These are phyloP conservation scores for Allolobophora icterica DNA, from an alignment of 2,888 invertebrate genomes.

Conservation along the genomic window DNA sequence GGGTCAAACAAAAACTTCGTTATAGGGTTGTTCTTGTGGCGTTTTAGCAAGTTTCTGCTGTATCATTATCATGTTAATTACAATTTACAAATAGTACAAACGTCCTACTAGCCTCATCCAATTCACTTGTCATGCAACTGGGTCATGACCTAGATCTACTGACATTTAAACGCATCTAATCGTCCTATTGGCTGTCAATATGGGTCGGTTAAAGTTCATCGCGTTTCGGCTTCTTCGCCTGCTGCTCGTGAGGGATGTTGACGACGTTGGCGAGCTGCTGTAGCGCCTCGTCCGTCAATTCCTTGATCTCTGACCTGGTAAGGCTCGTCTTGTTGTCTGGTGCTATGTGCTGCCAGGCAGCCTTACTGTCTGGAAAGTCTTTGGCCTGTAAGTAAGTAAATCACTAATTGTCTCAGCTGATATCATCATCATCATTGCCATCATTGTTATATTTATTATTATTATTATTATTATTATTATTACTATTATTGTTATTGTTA, in stretches of 20 bases:
- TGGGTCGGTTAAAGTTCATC: slow-evolving; percentile 50
- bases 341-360: slow-evolving; percentile 47
- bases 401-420: too few relatives aligned
- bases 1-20: too few relatives aligned
- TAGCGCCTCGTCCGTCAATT: slow-evolving; percentile 48
- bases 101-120: background rate
- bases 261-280: slow-evolving; percentile 51
- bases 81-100: background rate
- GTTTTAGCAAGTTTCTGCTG: too few relatives aligned
- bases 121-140: background rate
- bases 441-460: too few relatives aligned
- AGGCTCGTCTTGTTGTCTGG: slow-evolving; percentile 45
- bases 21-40: too few relatives aligned
- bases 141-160: background rate
- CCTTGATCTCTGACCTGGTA: slow-evolving; percentile 49
- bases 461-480: too few relatives aligned
- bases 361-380: slow-evolving; percentile 34
- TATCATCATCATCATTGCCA: too few relatives aligned
- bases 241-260: slow-evolving; percentile 48
- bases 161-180: background rate
- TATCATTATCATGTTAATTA: background rate
- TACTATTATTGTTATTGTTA: too few relatives aligned
- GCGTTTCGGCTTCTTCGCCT: slow-evolving; percentile 30
- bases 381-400: slow-evolving; percentile 30
- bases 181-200: slow-evolving; percentile 12